A percentile compares a stretch with the other conserved stretches of the same genome.
Evolutionary conservation across 2,113 vertebrate species (phyloP).

Genomic region (Xiphophorus couchianus): DNA sequence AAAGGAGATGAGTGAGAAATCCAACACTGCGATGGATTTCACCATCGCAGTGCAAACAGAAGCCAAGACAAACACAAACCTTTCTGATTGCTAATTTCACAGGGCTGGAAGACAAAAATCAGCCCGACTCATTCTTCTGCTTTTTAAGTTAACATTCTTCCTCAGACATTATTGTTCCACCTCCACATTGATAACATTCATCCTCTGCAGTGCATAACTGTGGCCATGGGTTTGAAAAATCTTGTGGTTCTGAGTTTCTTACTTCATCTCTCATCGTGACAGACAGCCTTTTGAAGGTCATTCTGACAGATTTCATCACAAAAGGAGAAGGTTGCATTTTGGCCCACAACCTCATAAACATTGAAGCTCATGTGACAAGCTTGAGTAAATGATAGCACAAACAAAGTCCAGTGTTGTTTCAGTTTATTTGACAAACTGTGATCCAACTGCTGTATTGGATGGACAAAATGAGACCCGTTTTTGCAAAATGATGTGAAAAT

Average conservation of each 20-base stretch:
- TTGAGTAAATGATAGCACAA: conserved; percentile 2
- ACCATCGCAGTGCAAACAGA: not conserved
- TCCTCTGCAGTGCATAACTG: no score
- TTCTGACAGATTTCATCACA: conserved; percentile 26
- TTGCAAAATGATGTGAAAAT: no score
- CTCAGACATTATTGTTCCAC: not conserved
- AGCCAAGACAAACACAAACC: not conserved
- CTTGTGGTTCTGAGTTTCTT: not conserved
- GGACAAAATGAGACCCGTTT: not conserved
- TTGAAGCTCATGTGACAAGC: not conserved
- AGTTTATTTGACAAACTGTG: not conserved
- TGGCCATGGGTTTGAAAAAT: not conserved
- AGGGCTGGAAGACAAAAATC: conserved; percentile 1
- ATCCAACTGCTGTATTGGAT: not conserved
- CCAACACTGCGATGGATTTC: conserved; percentile 9
- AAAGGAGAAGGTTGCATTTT: not conserved
- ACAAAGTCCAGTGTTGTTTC: not conserved
- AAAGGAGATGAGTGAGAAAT: not conserved
- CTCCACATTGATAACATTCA: conserved; percentile 3
- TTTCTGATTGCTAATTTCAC: conserved; percentile 9
- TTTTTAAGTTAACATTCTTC: not conserved
- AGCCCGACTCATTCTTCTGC: conserved; percentile 10
- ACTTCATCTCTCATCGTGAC: not conserved
- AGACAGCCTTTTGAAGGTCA: conserved; percentile 4
- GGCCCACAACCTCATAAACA: not conserved